Evolutionary conservation across 2,888 invertebrate genomes (phyloP).

Genomic region (Philopedon plagiatum): DNA sequence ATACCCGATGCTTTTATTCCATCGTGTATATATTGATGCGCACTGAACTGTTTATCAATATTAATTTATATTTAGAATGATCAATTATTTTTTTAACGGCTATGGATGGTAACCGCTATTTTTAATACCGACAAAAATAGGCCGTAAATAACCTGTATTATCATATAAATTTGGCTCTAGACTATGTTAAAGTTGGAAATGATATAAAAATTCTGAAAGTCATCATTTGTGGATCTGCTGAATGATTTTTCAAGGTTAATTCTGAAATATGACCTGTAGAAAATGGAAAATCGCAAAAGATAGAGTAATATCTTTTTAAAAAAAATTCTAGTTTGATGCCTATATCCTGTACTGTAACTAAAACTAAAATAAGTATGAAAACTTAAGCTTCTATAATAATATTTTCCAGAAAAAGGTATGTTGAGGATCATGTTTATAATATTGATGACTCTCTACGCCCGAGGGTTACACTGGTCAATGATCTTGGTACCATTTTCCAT

Average conservation of each 20-base stretch:
- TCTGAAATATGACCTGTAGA: neutral
- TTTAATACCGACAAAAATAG: neutral
- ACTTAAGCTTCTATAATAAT: too few relatives aligned
- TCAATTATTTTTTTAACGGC: neutral
- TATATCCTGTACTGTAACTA: too few relatives aligned
- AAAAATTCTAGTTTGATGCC: too few relatives aligned
- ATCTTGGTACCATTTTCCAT: too few relatives aligned
- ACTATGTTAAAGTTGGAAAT: neutral
- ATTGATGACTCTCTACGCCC: too few relatives aligned
- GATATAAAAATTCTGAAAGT: neutral
- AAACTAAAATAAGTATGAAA: too few relatives aligned
- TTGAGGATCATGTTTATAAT: too few relatives aligned
- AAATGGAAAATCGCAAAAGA: neutral
- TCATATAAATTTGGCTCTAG: neutral
- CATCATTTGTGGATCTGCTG: neutral
- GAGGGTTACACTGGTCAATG: too few relatives aligned
- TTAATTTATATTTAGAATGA: slow-evolving; percentile 2
- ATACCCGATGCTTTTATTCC: neutral
- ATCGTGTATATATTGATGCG: neutral
- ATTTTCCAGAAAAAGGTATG: too few relatives aligned
- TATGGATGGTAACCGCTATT: neutral
- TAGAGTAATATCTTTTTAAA: too few relatives aligned
- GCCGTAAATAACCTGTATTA: neutral
- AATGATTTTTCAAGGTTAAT: neutral
- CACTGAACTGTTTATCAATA: neutral